phyloP scores from a whole-genome alignment of 2,888 invertebrate species.

The Oxystoma pomonae region DNA sequence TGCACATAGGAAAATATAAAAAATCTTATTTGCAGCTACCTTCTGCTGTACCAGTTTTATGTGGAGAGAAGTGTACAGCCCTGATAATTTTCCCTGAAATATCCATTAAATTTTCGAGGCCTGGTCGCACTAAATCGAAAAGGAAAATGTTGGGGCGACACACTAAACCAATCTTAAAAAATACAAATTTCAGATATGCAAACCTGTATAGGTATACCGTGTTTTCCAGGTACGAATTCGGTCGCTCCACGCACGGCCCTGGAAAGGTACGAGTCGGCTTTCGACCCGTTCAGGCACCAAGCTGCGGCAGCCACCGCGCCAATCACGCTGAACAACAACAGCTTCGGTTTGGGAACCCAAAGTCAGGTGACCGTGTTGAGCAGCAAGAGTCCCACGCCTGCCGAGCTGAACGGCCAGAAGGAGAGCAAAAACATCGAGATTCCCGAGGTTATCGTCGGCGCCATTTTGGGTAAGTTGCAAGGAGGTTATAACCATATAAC shows the following conservation, averaged over 20 bases:
- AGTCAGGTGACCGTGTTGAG: constrained; percentile 69
- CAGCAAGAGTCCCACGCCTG: constrained; percentile 80
- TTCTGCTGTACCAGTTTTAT: too few relatives aligned
- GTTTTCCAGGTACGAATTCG: constrained; percentile 61
- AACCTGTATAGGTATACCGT: too few relatives aligned
- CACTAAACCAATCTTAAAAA: too few relatives aligned
- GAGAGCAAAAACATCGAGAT: constrained; percentile 92
- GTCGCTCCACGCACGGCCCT: constrained; percentile 64
- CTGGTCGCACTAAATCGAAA: too few relatives aligned
- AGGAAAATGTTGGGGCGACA: too few relatives aligned
- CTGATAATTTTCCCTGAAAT: too few relatives aligned
- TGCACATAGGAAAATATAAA: too few relatives aligned
- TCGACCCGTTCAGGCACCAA: constrained; percentile 73
- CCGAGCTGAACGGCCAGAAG: constrained; percentile 65
- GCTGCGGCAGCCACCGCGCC: constrained; percentile 69
- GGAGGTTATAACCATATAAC: too few relatives aligned
- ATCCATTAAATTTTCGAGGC: too few relatives aligned
- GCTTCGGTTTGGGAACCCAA: constrained; percentile 79
- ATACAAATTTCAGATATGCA: too few relatives aligned
- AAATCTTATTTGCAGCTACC: too few relatives aligned
- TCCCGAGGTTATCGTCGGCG: constrained; percentile 93
- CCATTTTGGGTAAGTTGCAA: constrained; percentile 87
- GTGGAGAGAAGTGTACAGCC: too few relatives aligned
- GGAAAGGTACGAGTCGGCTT: constrained; percentile 68
- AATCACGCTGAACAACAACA: constrained; percentile 79